phyloP scores from a whole-genome alignment of 2,888 invertebrate species.

The Epinotia ramella region DNA sequence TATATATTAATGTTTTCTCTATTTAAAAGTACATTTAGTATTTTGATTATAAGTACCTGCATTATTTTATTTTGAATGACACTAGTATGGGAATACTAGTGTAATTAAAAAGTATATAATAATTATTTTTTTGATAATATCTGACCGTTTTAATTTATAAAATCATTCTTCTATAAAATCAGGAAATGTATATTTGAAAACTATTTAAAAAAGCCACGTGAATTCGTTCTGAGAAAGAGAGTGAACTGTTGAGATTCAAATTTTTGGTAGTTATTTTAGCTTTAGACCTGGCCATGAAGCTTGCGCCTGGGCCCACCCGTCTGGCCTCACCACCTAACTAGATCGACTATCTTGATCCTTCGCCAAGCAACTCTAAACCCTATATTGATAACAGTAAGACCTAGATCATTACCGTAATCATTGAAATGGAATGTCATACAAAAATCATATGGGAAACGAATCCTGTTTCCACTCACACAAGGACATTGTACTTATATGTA shows the following conservation, averaged over 20 bases:
- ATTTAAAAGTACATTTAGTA: too few relatives aligned
- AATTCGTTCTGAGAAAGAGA: not conserved
- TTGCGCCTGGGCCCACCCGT: conserved; percentile 57
- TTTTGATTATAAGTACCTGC: not conserved
- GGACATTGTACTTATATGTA: not conserved
- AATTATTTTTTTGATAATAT: not conserved
- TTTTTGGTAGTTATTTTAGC: conserved; percentile 52
- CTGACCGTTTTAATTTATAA: not conserved
- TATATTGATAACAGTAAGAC: conserved; percentile 33
- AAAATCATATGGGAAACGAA: conserved; percentile 81
- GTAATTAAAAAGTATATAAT: not conserved
- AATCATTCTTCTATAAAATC: not conserved
- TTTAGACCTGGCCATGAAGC: conserved; percentile 58
- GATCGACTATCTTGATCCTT: conserved; percentile 57
- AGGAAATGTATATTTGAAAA: not conserved
- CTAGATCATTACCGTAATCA: conserved; percentile 48
- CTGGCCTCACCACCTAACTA: conserved; percentile 68
- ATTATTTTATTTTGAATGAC: not conserved
- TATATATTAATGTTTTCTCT: too few relatives aligned
- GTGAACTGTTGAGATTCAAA: conserved; percentile 28
- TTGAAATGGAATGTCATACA: conserved; percentile 75
- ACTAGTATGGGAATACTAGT: too few relatives aligned
- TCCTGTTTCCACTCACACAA: conserved; percentile 71
- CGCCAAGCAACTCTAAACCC: conserved; percentile 52
- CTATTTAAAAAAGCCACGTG: not conserved